A percentile compares a stretch with the other conserved stretches of the same genome.
Conservation (phyloP, 2,888 invertebrate genomes). For the Apomyelois bistriatella region DNA sequence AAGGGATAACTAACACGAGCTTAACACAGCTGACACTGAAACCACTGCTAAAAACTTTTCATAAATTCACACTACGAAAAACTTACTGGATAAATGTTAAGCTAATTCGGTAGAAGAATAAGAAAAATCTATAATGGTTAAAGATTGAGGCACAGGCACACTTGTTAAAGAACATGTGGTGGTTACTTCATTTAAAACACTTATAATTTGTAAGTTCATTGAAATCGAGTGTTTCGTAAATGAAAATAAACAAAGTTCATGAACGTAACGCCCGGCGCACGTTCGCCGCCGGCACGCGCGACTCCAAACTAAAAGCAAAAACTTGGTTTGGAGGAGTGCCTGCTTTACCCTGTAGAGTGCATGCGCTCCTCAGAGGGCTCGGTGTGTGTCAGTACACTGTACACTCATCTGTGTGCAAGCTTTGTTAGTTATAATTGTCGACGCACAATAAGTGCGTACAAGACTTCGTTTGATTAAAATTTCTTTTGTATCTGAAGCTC, state of each 20-base stretch:
- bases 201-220: slow-evolving; percentile 44
- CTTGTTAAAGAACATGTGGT: slow-evolving; percentile 34
- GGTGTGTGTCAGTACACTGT: neutral
- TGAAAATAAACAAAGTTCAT: slow-evolving; percentile 40
- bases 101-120: slow-evolving; percentile 36
- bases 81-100: slow-evolving; percentile 38
- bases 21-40: slow-evolving; percentile 69
- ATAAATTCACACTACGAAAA: slow-evolving; percentile 51
- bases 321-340: neutral
- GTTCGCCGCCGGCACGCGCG: slow-evolving; percentile 14
- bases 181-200: slow-evolving; percentile 40
- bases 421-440: slow-evolving; percentile 62
- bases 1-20: slow-evolving; percentile 53
- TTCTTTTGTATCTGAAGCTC: slow-evolving; percentile 49
- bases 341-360: slow-evolving; percentile 9
- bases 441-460: slow-evolving; percentile 56
- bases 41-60: slow-evolving; percentile 70
- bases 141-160: slow-evolving; percentile 32
- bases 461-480: slow-evolving; percentile 55
- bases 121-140: slow-evolving; percentile 38
- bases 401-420: slow-evolving; percentile 30
- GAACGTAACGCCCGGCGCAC: slow-evolving; percentile 37
- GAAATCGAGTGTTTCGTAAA: slow-evolving; percentile 55
- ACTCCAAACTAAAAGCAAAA: slow-evolving; percentile 9
- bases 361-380: slow-evolving; percentile 10